Base-by-base conservation (phyloP, 1,140 invertebrate species). In the Macrosteles quadrilineatus region DNA sequence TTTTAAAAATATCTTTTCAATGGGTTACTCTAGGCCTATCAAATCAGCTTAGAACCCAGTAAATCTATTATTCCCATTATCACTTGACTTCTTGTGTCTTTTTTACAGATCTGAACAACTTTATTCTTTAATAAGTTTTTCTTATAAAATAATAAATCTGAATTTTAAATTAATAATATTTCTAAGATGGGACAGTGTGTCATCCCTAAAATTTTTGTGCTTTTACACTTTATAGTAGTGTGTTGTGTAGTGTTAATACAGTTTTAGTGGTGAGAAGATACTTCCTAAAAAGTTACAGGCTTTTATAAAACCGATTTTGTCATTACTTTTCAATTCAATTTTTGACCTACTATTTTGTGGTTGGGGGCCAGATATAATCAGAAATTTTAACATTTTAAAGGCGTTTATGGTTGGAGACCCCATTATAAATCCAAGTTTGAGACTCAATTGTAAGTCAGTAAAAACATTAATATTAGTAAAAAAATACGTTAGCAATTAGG, bases 331-430 rank as follows among this genome's bases (percentile, higher is more conserved):
- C n/a, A n/a, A n/a, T n/a, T n/a, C n/a, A 19, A 19, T 50, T 17
- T 17, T 50, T 21, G 47, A 21, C n/a, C 14, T 17, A 3, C 14
- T 59, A 14, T 59, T 6, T 14, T 59, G 3, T 29, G 12, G 6
- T 25, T 6, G 21, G 55, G 27, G 14, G 29, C 27, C 19, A 59
- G 27, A 59, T 25, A 25, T 23, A 59, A 59, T 29, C 29, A 6
- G 55, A 27, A 59, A 59, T 25, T 59, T 59, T 11, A 11, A 25
- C 55, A 59, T 50, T 31, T 19, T n/a, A 59, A 31, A 59, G 55
- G 19, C 27, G 2, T 59, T 27, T 59, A 29, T 59, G 55, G 27
- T 29, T n/a, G 9, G 2, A 59, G 27, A 59, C 55, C 21, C 14
- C 27, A 59, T 4, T 59, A 27, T 29, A 59, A 59, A 25, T 53